These are phyloP conservation scores for Magallana ariakensis DNA, from an alignment of 1,140 invertebrate genomes.

Conservation along the genomic window DNA sequence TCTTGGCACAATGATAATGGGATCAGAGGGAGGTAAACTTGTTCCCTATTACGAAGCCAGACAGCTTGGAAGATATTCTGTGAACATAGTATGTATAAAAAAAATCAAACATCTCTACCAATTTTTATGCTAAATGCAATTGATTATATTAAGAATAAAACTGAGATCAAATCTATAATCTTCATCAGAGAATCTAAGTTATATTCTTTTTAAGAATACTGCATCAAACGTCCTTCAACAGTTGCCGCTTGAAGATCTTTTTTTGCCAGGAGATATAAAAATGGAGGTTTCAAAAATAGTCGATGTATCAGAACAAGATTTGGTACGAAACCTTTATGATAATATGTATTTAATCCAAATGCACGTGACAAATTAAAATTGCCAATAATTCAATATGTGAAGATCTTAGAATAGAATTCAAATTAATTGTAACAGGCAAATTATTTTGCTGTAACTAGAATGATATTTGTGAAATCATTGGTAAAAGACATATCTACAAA, in stretches of 20 bases:
- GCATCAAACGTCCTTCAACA: neutral
- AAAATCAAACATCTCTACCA: no score
- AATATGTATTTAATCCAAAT: neutral
- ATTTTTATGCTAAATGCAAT: no score
- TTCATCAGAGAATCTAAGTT: no score
- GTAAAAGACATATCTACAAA: no score
- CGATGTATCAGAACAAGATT: neutral
- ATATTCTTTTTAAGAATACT: neutral
- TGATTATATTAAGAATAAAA: no score
- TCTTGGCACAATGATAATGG: neutral
- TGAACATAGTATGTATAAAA: neutral
- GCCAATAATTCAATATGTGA: no score
- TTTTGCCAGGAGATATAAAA: neutral
- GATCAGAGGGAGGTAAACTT: neutral
- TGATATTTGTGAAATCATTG: no score
- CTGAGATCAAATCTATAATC: no score
- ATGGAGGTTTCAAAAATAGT: neutral
- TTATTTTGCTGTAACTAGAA: no score
- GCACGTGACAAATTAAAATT: no score
- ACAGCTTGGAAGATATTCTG: neutral
- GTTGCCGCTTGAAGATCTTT: neutral
- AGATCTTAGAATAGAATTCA: no score
- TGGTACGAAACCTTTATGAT: neutral
- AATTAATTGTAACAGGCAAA: no score
- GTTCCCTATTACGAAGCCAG: neutral